phyloP scores from a whole-genome alignment of 2,888 invertebrate species.

The Lomographa bimaculata region DNA sequence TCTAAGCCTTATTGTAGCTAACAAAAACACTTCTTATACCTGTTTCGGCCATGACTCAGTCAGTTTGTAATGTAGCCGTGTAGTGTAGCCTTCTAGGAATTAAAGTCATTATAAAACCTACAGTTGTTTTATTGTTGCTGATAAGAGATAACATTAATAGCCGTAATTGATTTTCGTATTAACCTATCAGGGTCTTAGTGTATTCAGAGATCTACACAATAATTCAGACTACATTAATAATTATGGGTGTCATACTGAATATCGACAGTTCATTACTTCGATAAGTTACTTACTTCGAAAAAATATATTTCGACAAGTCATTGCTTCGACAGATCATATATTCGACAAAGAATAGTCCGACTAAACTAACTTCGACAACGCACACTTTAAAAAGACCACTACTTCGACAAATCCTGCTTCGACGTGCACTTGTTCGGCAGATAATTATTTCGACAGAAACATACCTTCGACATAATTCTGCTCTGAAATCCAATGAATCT shows the following conservation, averaged over 20 bases:
- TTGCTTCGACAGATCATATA: not conserved
- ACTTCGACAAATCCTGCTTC: no score
- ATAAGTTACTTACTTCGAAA: no score
- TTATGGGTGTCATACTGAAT: no score
- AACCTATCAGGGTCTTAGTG: constrained; percentile 1
- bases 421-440: no score
- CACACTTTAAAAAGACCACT: no score
- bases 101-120: constrained; percentile 2
- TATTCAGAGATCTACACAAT: not conserved
- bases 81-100: constrained; percentile 18
- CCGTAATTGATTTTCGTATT: constrained; percentile 7
- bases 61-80: constrained; percentile 8
- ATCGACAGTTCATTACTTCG: no score
- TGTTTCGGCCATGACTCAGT: constrained; percentile 10
- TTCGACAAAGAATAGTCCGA: no score
- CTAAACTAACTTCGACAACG: no score
- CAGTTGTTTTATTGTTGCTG: constrained; percentile 2
- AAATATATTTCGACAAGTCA: no score
- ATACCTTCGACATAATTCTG: no score
- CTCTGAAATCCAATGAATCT: no score
- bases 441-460: no score
- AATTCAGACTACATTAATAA: not conserved
- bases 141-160: constrained; percentile 10
- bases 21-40: constrained; percentile 13
- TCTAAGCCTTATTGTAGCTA: constrained; percentile 7